These are phyloP conservation scores for Cassiopea xamachana DNA, from an alignment of 30 jellyfish, hydroid and myxozoan genomes.

Conservation along the genomic window DNA sequence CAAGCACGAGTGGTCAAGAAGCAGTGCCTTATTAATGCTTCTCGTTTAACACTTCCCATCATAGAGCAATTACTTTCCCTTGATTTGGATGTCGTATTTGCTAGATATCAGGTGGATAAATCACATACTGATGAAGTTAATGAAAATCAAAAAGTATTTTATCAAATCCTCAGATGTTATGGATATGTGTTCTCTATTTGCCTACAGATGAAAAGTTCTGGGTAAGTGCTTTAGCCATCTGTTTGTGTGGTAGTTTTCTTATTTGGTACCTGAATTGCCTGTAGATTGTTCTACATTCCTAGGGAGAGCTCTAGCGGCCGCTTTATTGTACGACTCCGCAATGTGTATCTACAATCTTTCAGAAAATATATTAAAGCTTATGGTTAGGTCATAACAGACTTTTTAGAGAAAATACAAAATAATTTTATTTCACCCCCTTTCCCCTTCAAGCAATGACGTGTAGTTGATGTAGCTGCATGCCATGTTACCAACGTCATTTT, in stretches of 20 bases:
- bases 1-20: slow-evolving; percentile 16
- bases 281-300: too few relatives aligned
- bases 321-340: too few relatives aligned
- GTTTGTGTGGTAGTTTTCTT: not conserved
- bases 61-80: not conserved
- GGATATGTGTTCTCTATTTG: slow-evolving; percentile 36
- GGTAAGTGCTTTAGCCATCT: slow-evolving; percentile 11
- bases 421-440: too few relatives aligned
- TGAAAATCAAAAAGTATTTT: not conserved
- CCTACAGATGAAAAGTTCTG: slow-evolving; percentile 33
- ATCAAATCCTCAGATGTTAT: slow-evolving; percentile 13
- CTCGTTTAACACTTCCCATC: slow-evolving; percentile 2
- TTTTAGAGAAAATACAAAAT: too few relatives aligned
- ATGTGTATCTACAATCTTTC: too few relatives aligned
- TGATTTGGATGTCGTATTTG: not conserved
- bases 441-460: too few relatives aligned
- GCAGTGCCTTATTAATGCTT: not conserved
- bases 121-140: not conserved
- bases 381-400: too few relatives aligned
- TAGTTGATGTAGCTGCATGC: too few relatives aligned
- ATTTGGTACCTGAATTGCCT: not conserved
- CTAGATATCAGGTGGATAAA: not conserved
- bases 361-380: too few relatives aligned
- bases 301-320: too few relatives aligned
- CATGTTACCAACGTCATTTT: too few relatives aligned